Percentiles rank a stretch among this genome's conserved stretches.
These are phyloP conservation scores for Excalfactoria chinensis DNA, from an alignment of 2,113 vertebrate species.

Conservation along the genomic window DNA sequence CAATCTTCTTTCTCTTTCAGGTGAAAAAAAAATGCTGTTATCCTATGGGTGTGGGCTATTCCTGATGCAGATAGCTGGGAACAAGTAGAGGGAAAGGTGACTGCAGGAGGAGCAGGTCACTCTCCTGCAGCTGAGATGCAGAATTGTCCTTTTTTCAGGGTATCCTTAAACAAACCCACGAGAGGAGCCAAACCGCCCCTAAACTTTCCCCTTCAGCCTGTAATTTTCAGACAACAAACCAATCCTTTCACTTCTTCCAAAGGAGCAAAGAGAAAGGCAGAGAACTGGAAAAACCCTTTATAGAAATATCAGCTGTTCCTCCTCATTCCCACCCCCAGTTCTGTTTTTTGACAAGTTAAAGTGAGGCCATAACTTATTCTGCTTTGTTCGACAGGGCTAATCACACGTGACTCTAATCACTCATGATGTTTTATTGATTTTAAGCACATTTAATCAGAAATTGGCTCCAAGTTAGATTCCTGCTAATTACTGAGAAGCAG, in stretches of 20 bases:
- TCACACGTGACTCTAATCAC: conserved; percentile 80
- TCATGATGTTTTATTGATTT: conserved; percentile 84
- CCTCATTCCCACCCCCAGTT: conserved; percentile 68
- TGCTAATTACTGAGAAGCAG: conserved; percentile 82
- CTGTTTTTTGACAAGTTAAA: conserved; percentile 77
- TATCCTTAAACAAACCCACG: conserved; percentile 48
- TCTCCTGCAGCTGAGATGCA: accelerated
- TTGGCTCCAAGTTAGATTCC: conserved; percentile 79
- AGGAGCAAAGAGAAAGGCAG: conserved; percentile 32
- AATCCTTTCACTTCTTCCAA: conserved; percentile 54
- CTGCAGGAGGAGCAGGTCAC: background rate
- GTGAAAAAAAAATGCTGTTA: background rate
- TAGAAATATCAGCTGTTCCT: conserved; percentile 71
- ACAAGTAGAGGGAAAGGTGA: background rate
- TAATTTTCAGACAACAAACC: conserved; percentile 66
- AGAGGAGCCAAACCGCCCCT: conserved; percentile 46
- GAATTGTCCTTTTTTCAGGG: background rate
- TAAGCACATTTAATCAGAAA: conserved; percentile 85
- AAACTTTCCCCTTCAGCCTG: conserved; percentile 60
- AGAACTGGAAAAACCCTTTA: conserved; percentile 68
- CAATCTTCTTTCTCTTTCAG: background rate
- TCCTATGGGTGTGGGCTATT: background rate
- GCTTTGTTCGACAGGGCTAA: conserved; percentile 79
- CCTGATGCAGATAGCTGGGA: background rate
- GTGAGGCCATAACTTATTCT: conserved; percentile 73